Evolutionary conservation across 1,140 invertebrate species (phyloP).

Genomic region (Eciton burchellii): DNA sequence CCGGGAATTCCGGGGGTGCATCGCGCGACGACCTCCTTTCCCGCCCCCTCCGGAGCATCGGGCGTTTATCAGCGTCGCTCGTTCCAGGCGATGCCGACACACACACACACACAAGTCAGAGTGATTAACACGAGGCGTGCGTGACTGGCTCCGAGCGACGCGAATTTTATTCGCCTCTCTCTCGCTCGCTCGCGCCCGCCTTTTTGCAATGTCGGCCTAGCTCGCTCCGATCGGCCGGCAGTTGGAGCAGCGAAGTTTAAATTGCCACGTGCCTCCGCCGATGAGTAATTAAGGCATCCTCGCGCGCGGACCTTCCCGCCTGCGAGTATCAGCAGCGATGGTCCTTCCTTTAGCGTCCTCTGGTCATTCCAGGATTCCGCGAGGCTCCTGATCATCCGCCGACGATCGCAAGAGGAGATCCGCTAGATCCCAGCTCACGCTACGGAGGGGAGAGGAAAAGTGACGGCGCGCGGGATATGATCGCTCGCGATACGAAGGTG

Average conservation of each 20-base stretch:
- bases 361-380: too few species aligned
- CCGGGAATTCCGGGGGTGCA: conserved; percentile 73
- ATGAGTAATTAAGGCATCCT: conserved; percentile 59
- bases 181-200: conserved; percentile 54
- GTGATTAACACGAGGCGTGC: conserved; percentile 81
- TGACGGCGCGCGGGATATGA: too few species aligned
- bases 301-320: conserved; percentile 11
- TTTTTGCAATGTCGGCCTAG: not conserved
- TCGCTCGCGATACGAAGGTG: too few species aligned
- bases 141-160: conserved; percentile 79
- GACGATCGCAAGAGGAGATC: too few species aligned
- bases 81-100: conserved; percentile 73
- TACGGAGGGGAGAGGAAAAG: too few species aligned
- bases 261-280: conserved; percentile 66
- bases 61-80: conserved; percentile 80
- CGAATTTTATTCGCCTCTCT: conserved; percentile 79
- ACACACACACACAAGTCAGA: conserved; percentile 81
- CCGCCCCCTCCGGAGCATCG: conserved; percentile 66
- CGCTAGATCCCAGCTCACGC: too few species aligned
- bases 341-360: too few species aligned
- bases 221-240: conserved; percentile 25
- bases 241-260: conserved; percentile 72
- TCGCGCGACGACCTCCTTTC: conserved; percentile 47
- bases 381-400: too few species aligned
- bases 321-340: too few species aligned